Base-by-base conservation (phyloP, 2,113 vertebrate genomes). In the Sinocyclocheilus rhinocerous region DNA sequence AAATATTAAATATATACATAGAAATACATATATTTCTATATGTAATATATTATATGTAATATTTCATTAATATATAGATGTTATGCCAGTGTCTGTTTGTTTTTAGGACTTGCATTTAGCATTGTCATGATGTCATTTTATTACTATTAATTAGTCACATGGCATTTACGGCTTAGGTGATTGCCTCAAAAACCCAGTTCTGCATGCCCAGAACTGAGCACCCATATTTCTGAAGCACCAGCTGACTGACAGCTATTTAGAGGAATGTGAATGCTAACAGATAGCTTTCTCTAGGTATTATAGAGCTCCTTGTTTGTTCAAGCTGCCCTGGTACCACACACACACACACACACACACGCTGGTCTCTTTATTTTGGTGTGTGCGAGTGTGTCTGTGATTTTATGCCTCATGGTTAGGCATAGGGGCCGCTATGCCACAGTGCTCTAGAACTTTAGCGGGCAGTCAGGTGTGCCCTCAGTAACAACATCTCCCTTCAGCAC, bases 401-500 rank as follows among this genome's bases (percentile, higher is more conserved):
- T 65, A 42, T 63, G 78, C 69, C 73, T 15, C 12, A 18, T 85
- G 84, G 63, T 83, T 59, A 42, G 67, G 59, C 33, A 77, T 59
- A 77, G 52, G 42, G 24, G 29, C 59, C 22, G n/a, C 45, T 67
- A n/a, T 67, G 83, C 42, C 70, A 81, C 76, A 81, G 39, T 55
- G 77, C 55, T 67, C 57, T 36, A 22, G 76, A 61, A 83, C 48
- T 76, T 76, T 76, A 79, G 81, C 26, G 50, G 82, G 84, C 82
- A 81, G 78, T 89, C 81, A 87, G 81, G 85, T 87, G 81, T 78
- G 85, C 48, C 57, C 29, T 33, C 72, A 76, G 85, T 70, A 86
- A 83, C 78, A 88, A 42, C 61, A 70, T 76, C 29, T 57, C 76
- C 59, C 65, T 57, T 85, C 63, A 84, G 36, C 70, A n/a, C 13